Evolutionary conservation across 2,113 vertebrate species (phyloP), one percentile per base, ranked within the genome.

Genomic region (Grus americana): DNA sequence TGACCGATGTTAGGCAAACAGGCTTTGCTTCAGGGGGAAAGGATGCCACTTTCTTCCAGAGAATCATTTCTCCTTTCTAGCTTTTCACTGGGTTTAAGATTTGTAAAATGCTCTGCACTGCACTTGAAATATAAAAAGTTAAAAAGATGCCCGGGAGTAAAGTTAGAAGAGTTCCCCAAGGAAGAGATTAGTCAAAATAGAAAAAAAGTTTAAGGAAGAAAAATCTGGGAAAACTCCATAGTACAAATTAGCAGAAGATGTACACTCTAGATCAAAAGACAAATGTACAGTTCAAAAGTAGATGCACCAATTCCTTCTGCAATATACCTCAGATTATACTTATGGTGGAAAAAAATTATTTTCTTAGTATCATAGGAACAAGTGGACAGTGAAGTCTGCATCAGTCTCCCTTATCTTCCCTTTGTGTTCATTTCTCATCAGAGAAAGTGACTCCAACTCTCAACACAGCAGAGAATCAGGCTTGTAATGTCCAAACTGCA

Each of bases 61-160:
- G 70, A 78, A 79, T 67, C 40, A 30, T 8, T 70, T 24, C 38
- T 62, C 61, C 38, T 44, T 34, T 38, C 17, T 47, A 55, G 32
- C 4, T 85, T 87, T 93, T 81, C n/a, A 42, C 29, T 23, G 23
- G 10, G 32, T 73, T 86, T 82, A 52, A 70, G 68, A 54, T 57
- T n/a, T 15, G 1, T 30, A 36, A 86, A 84, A 55, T 40, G 7
- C 5, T 66, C 23, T 57, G 20, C 0, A 0, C 34, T 61, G 32
- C 26, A 36, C 12, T 88, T 86, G 40, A 93, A 79, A 61, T 20
- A 46, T 12, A 68, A 88, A 49, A 78, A 54, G 36, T 46, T 67
- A 22, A 68, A 72, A 66, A 84, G 38, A 40, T 61, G 16, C 21
- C 20, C 29, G 46, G 52, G 18, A 52, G 44, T 84, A 91, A 73